Conservation (phyloP, 2,113 vertebrate genomes). For the Catharus minimus region DNA sequence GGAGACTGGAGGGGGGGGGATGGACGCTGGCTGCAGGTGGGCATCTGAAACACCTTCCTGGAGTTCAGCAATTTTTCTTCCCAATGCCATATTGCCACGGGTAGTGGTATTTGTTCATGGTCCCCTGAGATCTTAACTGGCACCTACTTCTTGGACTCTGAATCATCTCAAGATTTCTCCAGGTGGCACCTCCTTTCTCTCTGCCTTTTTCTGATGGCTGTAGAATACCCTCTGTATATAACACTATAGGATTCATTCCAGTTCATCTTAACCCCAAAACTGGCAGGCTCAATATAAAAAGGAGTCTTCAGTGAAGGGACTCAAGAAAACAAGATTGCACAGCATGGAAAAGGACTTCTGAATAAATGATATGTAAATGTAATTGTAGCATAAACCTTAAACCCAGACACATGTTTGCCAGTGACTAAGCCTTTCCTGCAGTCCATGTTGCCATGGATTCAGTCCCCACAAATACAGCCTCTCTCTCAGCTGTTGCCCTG, state of each 20-base stretch:
- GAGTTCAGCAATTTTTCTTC: neutral
- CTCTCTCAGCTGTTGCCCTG: neutral
- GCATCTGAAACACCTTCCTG: neutral
- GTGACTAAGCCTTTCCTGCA: neutral
- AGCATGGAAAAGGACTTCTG: neutral
- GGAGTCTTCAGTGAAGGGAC: neutral
- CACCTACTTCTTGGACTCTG: neutral
- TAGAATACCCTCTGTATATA: neutral
- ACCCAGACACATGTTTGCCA: neutral
- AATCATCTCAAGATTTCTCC: neutral
- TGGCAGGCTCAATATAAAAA: neutral
- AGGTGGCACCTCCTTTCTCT: neutral
- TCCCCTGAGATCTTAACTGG: neutral
- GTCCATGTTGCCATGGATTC: neutral
- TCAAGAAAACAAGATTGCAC: neutral
- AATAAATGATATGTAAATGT: neutral
- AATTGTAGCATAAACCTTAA: neutral
- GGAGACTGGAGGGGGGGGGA: neutral
- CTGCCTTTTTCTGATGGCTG: neutral
- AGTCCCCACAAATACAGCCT: neutral
- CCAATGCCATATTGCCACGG: too few relatives aligned
- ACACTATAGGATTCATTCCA: neutral
- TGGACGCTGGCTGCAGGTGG: neutral
- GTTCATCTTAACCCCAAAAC: neutral
- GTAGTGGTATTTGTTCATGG: neutral